Base-by-base conservation (phyloP, 2,888 invertebrate genomes). In the Sylvicola cinctus region DNA sequence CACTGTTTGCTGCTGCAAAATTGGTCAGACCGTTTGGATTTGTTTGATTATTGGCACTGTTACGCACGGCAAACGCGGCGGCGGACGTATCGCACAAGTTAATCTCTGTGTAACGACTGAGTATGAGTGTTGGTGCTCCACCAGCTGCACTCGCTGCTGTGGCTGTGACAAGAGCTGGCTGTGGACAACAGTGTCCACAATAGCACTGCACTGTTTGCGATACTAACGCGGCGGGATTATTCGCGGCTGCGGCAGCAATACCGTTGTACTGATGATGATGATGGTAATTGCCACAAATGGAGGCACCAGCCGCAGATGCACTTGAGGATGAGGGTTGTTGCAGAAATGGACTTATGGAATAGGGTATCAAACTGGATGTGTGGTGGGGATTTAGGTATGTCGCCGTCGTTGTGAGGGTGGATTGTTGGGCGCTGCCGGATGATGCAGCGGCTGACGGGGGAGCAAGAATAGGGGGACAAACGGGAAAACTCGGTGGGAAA, bases 401-500 rank as follows among this genome's bases (percentile, higher is more conserved):
- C 35, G 25, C 29, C 13, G 25, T 33, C 20, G 25, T 29, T 3
- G 17, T 37, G 32, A 29, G 28, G 35, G 8, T 17, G 36, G 23
- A 25, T 31, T 38, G 39, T 34, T 39, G 39, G 29, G 8, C 33
- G 39, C n/a, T 10, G 27, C n/a, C 35, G 29, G 29, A 25, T 36
- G 38, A 25, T 36, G 34, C 16, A 27, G 32, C 15, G n/a, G 29
- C 32, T 39, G 37, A 33, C 39, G 44, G 37, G 39, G 41, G 41
- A 43, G 43, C 41, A 42, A 45, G 44, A 44, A 43, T 45, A 42
- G 45, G 44, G 42, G 46, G 44, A 45, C 45, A 45, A 38, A 46
- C 40, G 41, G 46, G 43, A 45, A 47, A 45, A 45, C 46, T 43
- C 42, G 45, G 43, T 45, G 44, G 45, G 44, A 46, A 46, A 46